phyloP scores from a whole-genome alignment of 1,140 invertebrate species.

The Platyura marginata region DNA sequence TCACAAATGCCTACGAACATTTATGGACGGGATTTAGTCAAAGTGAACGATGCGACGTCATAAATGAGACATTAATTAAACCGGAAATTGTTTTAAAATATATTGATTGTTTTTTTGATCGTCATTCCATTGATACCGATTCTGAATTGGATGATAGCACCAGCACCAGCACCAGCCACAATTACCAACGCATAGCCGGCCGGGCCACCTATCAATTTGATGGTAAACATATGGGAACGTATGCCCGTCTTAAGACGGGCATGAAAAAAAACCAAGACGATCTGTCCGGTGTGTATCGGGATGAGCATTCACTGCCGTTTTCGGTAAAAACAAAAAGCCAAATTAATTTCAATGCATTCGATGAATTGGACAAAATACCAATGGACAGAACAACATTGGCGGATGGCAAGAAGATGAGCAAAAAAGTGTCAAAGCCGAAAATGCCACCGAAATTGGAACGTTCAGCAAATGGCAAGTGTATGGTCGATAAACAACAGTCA shows the following conservation, averaged over 20 bases:
- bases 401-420: not conserved
- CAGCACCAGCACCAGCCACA: not conserved
- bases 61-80: constrained; percentile 14
- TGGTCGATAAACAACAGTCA: too few relatives aligned
- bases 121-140: too few relatives aligned
- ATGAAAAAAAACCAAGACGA: constrained; percentile 16
- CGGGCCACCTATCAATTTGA: constrained; percentile 8
- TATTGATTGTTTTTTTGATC: constrained; percentile 5
- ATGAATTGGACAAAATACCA: not conserved
- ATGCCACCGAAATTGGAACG: too few relatives aligned
- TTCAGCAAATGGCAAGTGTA: too few relatives aligned
- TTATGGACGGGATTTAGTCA: constrained; percentile 9
- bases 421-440: not conserved
- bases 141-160: too few relatives aligned
- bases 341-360: constrained; percentile 11
- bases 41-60: constrained; percentile 10
- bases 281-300: constrained; percentile 9
- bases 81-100: constrained; percentile 12
- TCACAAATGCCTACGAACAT: constrained; percentile 9
- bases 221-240: constrained; percentile 9
- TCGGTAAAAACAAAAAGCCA: constrained; percentile 17
- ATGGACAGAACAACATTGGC: too few relatives aligned
- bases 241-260: constrained; percentile 10
- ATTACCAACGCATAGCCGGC: not conserved
- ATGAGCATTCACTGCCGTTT: constrained; percentile 19